These are phyloP conservation scores for Tetragonula carbonaria DNA, from an alignment of 2,888 invertebrate genomes.

Conservation along the genomic window DNA sequence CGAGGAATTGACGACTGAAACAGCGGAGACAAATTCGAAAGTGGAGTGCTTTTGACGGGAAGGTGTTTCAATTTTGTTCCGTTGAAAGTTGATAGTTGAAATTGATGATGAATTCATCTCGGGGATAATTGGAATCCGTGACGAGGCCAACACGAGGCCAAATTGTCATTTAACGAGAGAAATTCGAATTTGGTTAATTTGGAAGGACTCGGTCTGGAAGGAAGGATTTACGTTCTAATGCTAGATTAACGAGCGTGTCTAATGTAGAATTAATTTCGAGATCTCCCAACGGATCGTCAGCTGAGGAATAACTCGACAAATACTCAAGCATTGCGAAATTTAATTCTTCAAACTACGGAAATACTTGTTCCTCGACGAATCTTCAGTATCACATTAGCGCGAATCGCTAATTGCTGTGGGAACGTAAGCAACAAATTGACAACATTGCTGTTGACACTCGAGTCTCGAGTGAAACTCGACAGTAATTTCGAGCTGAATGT, in stretches of 20 bases:
- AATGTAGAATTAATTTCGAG: neutral
- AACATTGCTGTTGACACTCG: neutral
- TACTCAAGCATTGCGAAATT: neutral
- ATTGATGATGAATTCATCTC: neutral
- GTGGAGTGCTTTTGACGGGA: too few species aligned
- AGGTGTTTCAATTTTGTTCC: too few species aligned
- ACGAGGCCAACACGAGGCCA: neutral
- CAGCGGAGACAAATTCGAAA: too few species aligned
- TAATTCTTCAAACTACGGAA: neutral
- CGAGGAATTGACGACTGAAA: too few species aligned
- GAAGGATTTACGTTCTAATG: neutral
- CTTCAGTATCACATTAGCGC: too few species aligned
- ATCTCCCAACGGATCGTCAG: too few species aligned
- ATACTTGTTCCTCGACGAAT: rapidly evolving
- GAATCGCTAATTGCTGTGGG: neutral
- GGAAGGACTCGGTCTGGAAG: neutral
- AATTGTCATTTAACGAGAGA: neutral
- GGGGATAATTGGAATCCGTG: neutral
- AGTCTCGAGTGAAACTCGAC: neutral
- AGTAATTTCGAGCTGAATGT: neutral
- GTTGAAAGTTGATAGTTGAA: neutral
- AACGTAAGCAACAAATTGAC: neutral
- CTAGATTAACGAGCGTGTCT: neutral
- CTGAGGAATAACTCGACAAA: too few species aligned
- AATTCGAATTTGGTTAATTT: neutral